A percentile compares a stretch with the other conserved stretches of the same genome.
These are phyloP conservation scores for Morelia viridis DNA, from an alignment of 2,797 vertebrate species.

Conservation along the genomic window DNA sequence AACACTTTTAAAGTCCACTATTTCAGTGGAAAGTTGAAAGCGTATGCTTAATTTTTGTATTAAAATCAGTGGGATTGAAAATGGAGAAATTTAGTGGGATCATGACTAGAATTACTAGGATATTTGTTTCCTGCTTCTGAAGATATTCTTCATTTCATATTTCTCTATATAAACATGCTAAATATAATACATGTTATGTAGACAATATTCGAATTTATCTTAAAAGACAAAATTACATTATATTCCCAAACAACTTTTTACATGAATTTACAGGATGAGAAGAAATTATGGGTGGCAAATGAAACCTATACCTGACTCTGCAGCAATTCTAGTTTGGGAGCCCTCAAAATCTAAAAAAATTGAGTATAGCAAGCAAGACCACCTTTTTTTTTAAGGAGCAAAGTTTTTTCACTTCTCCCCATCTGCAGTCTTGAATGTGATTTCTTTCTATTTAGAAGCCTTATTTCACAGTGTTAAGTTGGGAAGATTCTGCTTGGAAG, in stretches of 20 bases:
- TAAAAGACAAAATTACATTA: background rate
- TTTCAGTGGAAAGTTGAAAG: background rate
- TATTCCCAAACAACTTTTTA: background rate
- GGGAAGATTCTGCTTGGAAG: no score
- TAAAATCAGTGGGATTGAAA: background rate
- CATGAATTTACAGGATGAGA: background rate
- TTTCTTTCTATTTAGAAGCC: background rate
- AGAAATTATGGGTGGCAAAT: background rate
- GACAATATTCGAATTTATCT: background rate
- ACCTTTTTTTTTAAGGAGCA: background rate
- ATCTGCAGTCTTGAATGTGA: background rate
- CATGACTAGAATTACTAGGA: background rate
- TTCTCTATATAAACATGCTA: background rate
- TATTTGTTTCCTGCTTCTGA: conserved; percentile 11
- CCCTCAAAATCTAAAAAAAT: no score
- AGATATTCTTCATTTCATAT: background rate
- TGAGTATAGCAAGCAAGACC: background rate
- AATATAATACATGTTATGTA: background rate
- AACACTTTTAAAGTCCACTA: background rate
- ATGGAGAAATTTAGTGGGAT: background rate
- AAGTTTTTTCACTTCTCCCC: background rate
- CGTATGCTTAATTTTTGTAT: background rate
- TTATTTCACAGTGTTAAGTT: no score
- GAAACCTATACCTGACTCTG: background rate
- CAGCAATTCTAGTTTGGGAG: background rate